These are phyloP conservation scores for Hestina assimilis DNA, from an alignment of 1,140 invertebrate genomes.

Conservation along the genomic window DNA sequence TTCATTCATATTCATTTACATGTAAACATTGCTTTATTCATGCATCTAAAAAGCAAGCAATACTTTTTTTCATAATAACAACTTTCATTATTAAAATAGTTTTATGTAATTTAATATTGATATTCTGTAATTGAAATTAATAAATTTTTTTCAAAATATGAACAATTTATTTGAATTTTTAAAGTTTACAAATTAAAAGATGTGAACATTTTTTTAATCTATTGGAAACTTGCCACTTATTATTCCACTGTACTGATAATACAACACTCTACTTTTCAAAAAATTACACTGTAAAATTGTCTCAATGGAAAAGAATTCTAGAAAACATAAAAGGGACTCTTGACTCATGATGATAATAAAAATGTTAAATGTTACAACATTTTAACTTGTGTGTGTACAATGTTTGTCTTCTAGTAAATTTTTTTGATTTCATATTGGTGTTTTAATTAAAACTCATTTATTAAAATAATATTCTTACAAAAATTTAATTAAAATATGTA, in stretches of 20 bases:
- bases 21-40: conserved; percentile 9
- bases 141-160: conserved; percentile 17
- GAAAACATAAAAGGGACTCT: conserved; percentile 16
- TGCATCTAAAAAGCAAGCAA: background rate
- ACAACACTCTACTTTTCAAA: conserved; percentile 10
- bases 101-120: conserved; percentile 7
- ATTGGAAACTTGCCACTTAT: conserved; percentile 1
- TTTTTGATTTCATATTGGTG: conserved; percentile 64
- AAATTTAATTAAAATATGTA: background rate
- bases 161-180: conserved; percentile 17
- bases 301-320: conserved; percentile 19
- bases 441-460: conserved; percentile 39
- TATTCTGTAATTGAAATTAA: conserved; percentile 17
- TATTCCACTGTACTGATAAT: background rate
- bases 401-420: conserved; percentile 74
- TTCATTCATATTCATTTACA: background rate
- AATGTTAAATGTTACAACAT: conserved; percentile 39
- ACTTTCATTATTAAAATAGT: background rate
- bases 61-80: conserved; percentile 7
- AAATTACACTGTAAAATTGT: conserved; percentile 14
- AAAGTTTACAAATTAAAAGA: conserved; percentile 10
- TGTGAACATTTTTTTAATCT: conserved; percentile 9
- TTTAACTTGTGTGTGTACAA: conserved; percentile 51
- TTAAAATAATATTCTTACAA: background rate
- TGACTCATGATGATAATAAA: conserved; percentile 4